Conservation (phyloP, 2,797 vertebrate species). For the Gadopsis bispinosus region DNA sequence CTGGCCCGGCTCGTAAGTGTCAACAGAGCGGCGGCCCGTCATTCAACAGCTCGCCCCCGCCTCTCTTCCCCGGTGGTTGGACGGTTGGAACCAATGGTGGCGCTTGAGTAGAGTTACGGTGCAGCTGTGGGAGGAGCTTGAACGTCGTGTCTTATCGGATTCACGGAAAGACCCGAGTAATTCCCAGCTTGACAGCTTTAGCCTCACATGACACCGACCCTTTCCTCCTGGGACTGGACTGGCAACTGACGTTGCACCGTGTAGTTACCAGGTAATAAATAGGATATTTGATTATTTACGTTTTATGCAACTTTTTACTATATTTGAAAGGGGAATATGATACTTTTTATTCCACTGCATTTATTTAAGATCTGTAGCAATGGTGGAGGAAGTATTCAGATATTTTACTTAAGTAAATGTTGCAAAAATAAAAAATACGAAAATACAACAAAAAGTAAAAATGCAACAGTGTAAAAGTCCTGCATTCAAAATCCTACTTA, state of each 20-base stretch:
- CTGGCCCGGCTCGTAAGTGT: constrained; percentile 53
- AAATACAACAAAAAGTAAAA: too few relatives aligned
- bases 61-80: constrained; percentile 48
- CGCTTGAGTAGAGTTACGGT: constrained; percentile 6
- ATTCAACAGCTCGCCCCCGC: constrained; percentile 68
- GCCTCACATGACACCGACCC: neutral
- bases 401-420: neutral
- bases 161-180: constrained; percentile 62
- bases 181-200: neutral
- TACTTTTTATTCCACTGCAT: neutral
- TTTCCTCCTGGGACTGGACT: neutral
- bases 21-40: constrained; percentile 64
- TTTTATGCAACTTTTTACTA: neutral
- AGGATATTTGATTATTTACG: neutral
- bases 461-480: neutral
- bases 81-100: constrained; percentile 63
- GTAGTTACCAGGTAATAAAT: neutral
- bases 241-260: neutral
- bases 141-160: constrained; percentile 39
- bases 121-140: constrained; percentile 42
- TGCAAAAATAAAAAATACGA: too few relatives aligned
- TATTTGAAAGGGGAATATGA: neutral
- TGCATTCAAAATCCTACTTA: neutral
- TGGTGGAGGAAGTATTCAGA: neutral
- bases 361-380: neutral